Base-by-base conservation (phyloP, 37 sponge, comb jelly and placozoan species). In the Beroe ovata region DNA sequence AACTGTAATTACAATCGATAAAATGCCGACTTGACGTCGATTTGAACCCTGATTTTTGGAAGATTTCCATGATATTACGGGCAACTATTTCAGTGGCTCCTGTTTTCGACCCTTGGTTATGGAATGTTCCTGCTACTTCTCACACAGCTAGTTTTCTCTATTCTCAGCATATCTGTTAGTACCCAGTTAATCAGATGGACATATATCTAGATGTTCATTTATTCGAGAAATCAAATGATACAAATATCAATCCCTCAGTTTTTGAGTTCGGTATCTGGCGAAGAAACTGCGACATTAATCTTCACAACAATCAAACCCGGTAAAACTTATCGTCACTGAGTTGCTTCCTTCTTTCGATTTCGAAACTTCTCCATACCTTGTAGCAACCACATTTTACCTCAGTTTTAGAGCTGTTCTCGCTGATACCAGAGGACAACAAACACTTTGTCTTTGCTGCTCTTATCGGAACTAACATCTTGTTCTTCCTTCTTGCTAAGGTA, bases 381-480 rank as follows among this genome's bases (percentile, higher is more conserved):
- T n/a, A n/a, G n/a, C n/a, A n/a, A n/a, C n/a, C n/a, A n/a, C n/a
- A n/a, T n/a, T n/a, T n/a, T n/a, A 16, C 63, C 63, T 77, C 84
- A 77, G 84, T 77, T 77, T 54, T 22, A 1, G 38, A 77, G 42
- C 54, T 77, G 54, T 77, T 77, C 47, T 37, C 84, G 4, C 84
- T 77, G 42, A 77, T 77, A 42, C 84, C 84, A 1, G 84, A 77
- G 41, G 84, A 77, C 18, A 77, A 77, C 84, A 77, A 77, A 40
- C 33, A 77, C 47, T 77, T 77, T 26, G 28, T 77, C 39, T 77
- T 77, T 23, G 84, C 38, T 3, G 84, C 84, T 3, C 35, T 77
- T 14, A 39, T 77, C 22, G 42, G 42, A 39, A 40, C 38, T 42
- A 77, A 77, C 38, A 42, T 77, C 38, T 29, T 77, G 54, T 42